Percentiles rank a stretch among this genome's conserved stretches.
Evolutionary conservation across 2,113 vertebrate species (phyloP).

Genomic region (Haliaeetus leucogaster): DNA sequence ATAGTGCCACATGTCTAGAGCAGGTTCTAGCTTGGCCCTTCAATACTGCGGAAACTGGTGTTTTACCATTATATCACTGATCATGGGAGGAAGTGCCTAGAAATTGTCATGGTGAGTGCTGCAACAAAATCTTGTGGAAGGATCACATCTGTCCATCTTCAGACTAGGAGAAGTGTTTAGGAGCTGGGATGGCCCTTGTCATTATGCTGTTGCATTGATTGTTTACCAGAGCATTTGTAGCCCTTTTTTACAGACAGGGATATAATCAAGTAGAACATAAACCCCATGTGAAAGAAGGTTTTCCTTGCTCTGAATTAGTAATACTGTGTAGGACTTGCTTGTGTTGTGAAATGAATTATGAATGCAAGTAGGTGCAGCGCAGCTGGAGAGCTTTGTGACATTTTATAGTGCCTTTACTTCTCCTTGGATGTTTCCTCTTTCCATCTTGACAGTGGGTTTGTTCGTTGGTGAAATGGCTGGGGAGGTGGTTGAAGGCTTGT

Average conservation of each 20-base stretch:
- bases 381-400: not conserved
- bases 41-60: not conserved
- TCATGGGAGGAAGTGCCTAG: not conserved
- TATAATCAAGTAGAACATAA: not conserved
- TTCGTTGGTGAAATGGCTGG: not conserved
- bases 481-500: not conserved
- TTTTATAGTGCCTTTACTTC: not conserved
- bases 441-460: not conserved
- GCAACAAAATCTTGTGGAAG: not conserved
- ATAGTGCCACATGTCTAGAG: not conserved
- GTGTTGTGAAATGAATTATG: not conserved
- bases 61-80: not conserved
- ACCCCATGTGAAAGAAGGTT: rapidly evolving
- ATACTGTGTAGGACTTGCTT: not conserved
- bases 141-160: not conserved
- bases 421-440: not conserved
- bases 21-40: not conserved
- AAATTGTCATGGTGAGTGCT: not conserved
- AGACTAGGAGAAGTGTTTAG: not conserved
- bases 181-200: not conserved
- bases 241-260: not conserved
- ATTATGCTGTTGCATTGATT: not conserved
- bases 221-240: not conserved
- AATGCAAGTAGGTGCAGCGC: not conserved
- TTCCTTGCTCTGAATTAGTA: not conserved